Base-by-base conservation (phyloP, 1,140 invertebrate genomes). In the Physella acuta region DNA sequence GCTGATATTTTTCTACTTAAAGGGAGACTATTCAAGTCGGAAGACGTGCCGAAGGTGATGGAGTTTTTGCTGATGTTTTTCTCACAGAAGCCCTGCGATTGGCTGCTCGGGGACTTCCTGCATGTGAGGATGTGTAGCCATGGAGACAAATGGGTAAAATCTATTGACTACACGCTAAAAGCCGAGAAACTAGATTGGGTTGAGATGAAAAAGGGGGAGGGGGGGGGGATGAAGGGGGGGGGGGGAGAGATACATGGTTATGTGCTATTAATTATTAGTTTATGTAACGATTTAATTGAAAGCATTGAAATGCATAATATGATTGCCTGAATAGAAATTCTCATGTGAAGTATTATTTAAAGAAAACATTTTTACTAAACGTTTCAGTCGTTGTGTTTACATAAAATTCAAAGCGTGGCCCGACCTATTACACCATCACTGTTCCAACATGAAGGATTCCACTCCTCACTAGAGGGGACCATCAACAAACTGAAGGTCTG, bases 101-200 rank as follows among this genome's bases (percentile, higher is more conserved):
- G 62, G 62, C 20, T 64, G 44, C 33, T 49, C 8, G 62, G 52
- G 28, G 62, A 64, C 28, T 64, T 8, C 24, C 44, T 64, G 1
- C 30, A 36, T 11, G 62, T 64, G 0, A 30, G 37, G 36, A 64
- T 64, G 62, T 64, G 62, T 64, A 49, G 62, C 2, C 62, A 64
- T 64, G 62, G 62, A 17, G 62, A 64, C 26, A 52, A 31, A 64
- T 64, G 62, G 62, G 62, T 64, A 53, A 52, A n/a, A n/a, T n/a
- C n/a, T n/a, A n/a, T n/a, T n/a, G n/a, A n/a, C n/a, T n/a, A n/a
- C n/a, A n/a, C n/a, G n/a, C n/a, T n/a, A n/a, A n/a, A n/a, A n/a
- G n/a, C n/a, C n/a, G n/a, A n/a, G n/a, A n/a, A n/a, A n/a, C n/a
- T n/a, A n/a, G n/a, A n/a, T n/a, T n/a, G n/a, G n/a, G n/a, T n/a